Base-by-base conservation (phyloP, 2,113 vertebrate genomes). In the Pygoscelis antarcticus region DNA sequence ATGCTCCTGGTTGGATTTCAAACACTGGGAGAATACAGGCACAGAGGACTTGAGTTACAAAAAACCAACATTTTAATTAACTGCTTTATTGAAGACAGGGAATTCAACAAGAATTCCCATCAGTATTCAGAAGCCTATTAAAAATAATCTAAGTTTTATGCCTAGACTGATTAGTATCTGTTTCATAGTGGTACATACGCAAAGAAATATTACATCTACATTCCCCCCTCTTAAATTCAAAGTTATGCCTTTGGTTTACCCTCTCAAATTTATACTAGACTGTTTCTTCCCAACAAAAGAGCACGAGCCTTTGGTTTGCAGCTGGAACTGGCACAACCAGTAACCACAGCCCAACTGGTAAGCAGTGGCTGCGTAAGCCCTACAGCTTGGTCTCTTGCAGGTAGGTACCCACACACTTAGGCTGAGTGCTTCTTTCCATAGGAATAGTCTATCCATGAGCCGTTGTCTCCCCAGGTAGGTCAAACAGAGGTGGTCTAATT, bases 81-180 rank as follows among this genome's bases (percentile, higher is more conserved):
- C 89, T 91, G 44, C 92, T 93, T 97, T 96, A 89, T 26, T 81
- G 86, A 87, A 88, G 80, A 71, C 25, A 60, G 69, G 89, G 95
- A 96, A 92, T 93, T 92, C 42, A 42, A 20, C 40, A 94, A 75
- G 82, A 93, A 94, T 80, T 92, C 95, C 85, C 97, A 77, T 19
- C 83, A 62, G 96, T 32, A 90, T 83, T 94, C 74, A 87, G 57
- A 79, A 89, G 66, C 21, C 84, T 74, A 72, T 94, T 93, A 83
- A 86, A 94, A 93, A 92, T 70, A 78, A 94, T 77, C 71, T 77
- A 78, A 61, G 14, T 71, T 80, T 85, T 54, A 62, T 44, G 38
- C 18, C 44, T 58, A 85, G 85, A 93, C 57, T 93, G 82, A 93
- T 95, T 49, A 92, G 17, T 47, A 92, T 90, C 85, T 76, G 10